Conservation (phyloP, 2,113 vertebrate genomes). For the Oceanodroma tethys region DNA sequence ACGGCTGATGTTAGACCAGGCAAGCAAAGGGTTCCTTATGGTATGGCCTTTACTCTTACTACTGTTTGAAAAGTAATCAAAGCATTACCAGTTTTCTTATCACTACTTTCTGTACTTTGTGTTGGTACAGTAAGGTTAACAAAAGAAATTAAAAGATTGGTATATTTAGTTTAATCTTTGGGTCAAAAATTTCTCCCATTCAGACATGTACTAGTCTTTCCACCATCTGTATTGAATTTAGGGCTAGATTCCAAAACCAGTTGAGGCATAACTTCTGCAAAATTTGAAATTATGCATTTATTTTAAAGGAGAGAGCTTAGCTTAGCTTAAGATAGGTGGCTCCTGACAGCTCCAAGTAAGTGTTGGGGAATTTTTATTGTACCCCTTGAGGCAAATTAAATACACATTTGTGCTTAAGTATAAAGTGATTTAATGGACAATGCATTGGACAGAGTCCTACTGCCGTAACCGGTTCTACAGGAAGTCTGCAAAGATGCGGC, state of each 20-base stretch:
- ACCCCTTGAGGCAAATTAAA: background rate
- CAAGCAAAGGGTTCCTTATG: background rate
- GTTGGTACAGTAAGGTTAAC: background rate
- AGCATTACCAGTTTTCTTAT: background rate
- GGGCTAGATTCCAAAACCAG: background rate
- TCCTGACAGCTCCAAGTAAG: background rate
- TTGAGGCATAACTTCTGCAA: background rate
- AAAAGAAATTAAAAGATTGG: background rate
- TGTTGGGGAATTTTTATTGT: background rate
- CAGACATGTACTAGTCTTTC: background rate
- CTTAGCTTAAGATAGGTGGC: background rate
- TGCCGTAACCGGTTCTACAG: fast-evolving
- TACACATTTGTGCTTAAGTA: background rate
- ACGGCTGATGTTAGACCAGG: background rate
- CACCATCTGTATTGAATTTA: background rate
- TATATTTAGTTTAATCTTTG: background rate
- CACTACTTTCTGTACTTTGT: background rate
- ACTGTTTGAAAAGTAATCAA: background rate
- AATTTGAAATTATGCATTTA: background rate
- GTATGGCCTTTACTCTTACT: background rate
- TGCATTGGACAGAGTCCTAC: background rate
- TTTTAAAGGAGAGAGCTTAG: background rate
- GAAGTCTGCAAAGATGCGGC: background rate
- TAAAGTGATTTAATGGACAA: background rate
- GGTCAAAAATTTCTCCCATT: background rate